These are phyloP conservation scores for Scaeva pyrastri DNA, from an alignment of 2,888 invertebrate species.

Conservation along the genomic window DNA sequence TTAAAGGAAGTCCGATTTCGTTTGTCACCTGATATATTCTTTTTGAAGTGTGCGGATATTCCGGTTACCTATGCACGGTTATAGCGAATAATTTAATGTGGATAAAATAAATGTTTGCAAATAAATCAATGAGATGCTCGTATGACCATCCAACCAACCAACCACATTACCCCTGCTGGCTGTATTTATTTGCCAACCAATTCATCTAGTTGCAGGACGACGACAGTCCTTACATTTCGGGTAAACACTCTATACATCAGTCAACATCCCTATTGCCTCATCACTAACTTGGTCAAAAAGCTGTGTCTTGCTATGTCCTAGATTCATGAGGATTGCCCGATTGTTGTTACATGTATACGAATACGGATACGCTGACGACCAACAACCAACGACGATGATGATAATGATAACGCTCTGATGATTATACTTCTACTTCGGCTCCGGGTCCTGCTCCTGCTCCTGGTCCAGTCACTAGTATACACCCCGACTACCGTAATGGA, in stretches of 20 bases:
- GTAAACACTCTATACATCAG: neutral
- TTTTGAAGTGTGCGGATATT: slow-evolving; percentile 4
- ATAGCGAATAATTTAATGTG: neutral
- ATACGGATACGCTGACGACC: neutral
- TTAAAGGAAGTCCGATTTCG: slow-evolving; percentile 31
- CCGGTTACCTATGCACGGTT: no score
- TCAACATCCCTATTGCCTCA: neutral
- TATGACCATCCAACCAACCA: neutral
- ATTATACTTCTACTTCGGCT: no score
- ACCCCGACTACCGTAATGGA: slow-evolving; percentile 33
- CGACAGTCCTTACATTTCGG: slow-evolving; percentile 52
- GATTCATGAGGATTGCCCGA: slow-evolving; percentile 45
- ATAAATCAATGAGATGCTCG: slow-evolving; percentile 52
- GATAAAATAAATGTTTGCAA: slow-evolving; percentile 33
- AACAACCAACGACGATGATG: neutral
- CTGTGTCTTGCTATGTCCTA: slow-evolving; percentile 42
- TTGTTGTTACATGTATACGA: slow-evolving; percentile 31
- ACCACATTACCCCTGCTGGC: neutral
- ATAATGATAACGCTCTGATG: slow-evolving; percentile 51
- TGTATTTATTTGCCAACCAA: slow-evolving; percentile 35
- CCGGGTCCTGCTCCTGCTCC: no score
- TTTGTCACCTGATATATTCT: slow-evolving; percentile 45
- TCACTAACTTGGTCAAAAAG: slow-evolving; percentile 42
- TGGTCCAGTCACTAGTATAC: neutral
- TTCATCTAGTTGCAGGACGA: slow-evolving; percentile 47